Base-by-base conservation (phyloP, 2,797 vertebrate genomes). In the Rhinophrynus dorsalis region DNA sequence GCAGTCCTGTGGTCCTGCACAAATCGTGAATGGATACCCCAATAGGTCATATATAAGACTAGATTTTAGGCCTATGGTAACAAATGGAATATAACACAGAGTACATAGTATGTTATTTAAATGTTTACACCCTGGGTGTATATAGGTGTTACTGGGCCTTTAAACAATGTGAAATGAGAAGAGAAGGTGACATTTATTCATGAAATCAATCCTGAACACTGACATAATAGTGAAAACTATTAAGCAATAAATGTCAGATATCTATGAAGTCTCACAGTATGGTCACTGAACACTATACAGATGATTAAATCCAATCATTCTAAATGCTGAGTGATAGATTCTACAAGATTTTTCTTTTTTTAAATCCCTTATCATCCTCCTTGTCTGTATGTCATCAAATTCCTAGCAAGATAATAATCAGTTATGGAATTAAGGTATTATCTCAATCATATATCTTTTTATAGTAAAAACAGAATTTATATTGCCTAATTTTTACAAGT, bases 221-320 rank as follows among this genome's bases (percentile, higher is more conserved):
- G 70, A 35, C 62, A 45, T 72, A 51, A 35, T 60, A 66, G 70
- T 67, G 63, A 67, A 66, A 73, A 67, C 70, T 73, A 73, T 73
- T 59, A 73, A 60, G 70, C 70, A 73, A 73, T 66, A 67, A 73
- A 67, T 73, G 62, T 73, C 70, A 73, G 27, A 35, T 52, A 37
- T 20, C 62, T 59, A 8, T 50, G 62, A 30, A 59, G 45, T 21
- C 55, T 67, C 62, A 26, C 70, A 54, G 62, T 59, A 57, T 58
- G 62, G 67, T 73, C 62, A 66, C 47, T 60, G 62, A 66, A 54
- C 51, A 44, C 70, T 66, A 35, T 32, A 66, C 70, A 66, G 27
- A 66, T 73, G 70, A 73, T 73, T 73, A 73, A 52, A 66, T 66
- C 55, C 45, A 66, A 66, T 66, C 44, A 45, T 52, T 66, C 35